Percentiles rank a stretch among this genome's conserved stretches.
Conservation (phyloP, 2,797 vertebrate genomes). For the Oceanodroma leucorhoa region DNA sequence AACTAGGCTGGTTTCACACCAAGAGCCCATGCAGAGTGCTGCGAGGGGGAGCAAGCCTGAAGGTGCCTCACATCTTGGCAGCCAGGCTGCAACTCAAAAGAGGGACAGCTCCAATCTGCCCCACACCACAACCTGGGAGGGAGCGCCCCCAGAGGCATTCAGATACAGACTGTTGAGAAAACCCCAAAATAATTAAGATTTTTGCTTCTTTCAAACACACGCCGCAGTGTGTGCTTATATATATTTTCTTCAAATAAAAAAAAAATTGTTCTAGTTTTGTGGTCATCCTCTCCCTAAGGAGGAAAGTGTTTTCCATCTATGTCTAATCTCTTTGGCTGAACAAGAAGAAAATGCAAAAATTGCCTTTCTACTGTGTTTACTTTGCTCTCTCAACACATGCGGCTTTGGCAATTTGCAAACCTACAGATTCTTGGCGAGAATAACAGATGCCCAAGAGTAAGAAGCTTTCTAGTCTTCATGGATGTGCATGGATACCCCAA, state of each 20-base stretch:
- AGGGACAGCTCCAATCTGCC: background rate
- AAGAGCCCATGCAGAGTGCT: no score
- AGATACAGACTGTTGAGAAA: background rate
- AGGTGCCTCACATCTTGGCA: background rate
- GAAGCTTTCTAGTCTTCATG: background rate
- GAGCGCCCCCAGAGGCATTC: background rate
- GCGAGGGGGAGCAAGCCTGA: background rate
- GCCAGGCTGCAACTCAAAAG: background rate
- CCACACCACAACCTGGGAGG: accelerated
- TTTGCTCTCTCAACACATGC: background rate
- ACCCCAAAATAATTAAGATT: background rate
- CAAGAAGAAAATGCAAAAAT: background rate
- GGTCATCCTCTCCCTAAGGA: background rate
- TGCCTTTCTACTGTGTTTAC: background rate
- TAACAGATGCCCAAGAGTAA: background rate
- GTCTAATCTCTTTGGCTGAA: background rate
- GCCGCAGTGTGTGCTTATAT: accelerated
- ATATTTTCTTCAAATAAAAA: background rate
- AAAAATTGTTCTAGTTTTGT: background rate
- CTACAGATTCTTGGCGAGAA: background rate
- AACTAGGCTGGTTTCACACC: background rate
- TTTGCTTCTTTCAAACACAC: background rate
- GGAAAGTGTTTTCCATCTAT: background rate
- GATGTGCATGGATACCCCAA: background rate
- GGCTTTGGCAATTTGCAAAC: background rate